phyloP scores from a whole-genome alignment of 2,113 vertebrate genomes.

The Lepisosteus osseus region DNA sequence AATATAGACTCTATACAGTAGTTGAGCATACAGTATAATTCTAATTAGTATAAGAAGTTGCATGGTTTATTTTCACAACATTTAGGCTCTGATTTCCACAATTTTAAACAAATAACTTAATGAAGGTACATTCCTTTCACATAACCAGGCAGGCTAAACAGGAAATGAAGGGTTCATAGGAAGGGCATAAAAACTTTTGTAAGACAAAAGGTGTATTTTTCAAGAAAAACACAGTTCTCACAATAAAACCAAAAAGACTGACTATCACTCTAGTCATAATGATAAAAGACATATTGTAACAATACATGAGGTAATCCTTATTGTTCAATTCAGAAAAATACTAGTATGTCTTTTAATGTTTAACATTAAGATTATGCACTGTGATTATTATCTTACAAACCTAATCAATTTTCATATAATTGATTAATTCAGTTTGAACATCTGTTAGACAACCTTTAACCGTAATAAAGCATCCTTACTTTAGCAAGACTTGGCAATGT shows the following conservation, averaged over 20 bases:
- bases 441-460: too few relatives aligned
- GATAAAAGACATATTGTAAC: slow-evolving; percentile 53
- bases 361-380: too few relatives aligned
- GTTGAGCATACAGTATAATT: too few relatives aligned
- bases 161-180: slow-evolving; percentile 69
- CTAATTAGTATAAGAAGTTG: too few relatives aligned
- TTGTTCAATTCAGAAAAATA: too few relatives aligned
- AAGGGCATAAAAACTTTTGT: slow-evolving; percentile 75
- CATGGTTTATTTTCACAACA: slow-evolving; percentile 29
- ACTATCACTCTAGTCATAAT: slow-evolving; percentile 68
- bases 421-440: too few relatives aligned
- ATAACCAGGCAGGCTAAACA: slow-evolving; percentile 62
- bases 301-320: too few relatives aligned
- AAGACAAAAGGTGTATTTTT: slow-evolving; percentile 69
- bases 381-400: too few relatives aligned
- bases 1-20: slow-evolving; percentile 2
- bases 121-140: slow-evolving; percentile 58
- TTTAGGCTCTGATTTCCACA: slow-evolving; percentile 35
- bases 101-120: slow-evolving; percentile 50
- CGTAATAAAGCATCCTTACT: too few relatives aligned
- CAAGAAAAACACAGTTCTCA: slow-evolving; percentile 58
- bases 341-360: too few relatives aligned
- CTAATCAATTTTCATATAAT: too few relatives aligned
- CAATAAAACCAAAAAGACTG: slow-evolving; percentile 46
- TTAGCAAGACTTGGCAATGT: too few relatives aligned